Percentiles rank a stretch among this genome's conserved stretches.
phyloP scores from a whole-genome alignment of 2,888 invertebrate genomes.

The Mimumesa dahlbomi region DNA sequence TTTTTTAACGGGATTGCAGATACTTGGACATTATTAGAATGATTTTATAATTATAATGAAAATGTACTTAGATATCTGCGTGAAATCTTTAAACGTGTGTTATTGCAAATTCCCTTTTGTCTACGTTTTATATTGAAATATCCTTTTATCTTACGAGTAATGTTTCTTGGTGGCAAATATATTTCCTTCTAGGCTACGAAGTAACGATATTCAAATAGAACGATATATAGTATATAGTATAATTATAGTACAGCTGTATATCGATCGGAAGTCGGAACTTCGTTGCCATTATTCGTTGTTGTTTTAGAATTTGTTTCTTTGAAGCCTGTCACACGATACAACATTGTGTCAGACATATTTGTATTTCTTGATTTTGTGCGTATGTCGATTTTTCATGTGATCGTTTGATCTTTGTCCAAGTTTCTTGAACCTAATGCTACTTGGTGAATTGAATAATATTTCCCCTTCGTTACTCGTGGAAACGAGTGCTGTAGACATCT shows the following conservation, averaged over 20 bases:
- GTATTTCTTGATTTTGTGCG: too few species aligned
- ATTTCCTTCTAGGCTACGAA: slow-evolving; percentile 44
- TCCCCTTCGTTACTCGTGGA: neutral
- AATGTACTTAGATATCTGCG: slow-evolving; percentile 38
- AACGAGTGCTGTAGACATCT: slow-evolving; percentile 19
- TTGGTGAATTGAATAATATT: slow-evolving; percentile 4
- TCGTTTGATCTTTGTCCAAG: neutral
- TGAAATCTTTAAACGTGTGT: slow-evolving; percentile 50
- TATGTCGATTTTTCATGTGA: slow-evolving; percentile 8
- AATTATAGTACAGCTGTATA: too few species aligned
- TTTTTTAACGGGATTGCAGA: too few species aligned
- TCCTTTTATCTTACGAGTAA: slow-evolving; percentile 31
- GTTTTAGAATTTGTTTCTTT: slow-evolving; percentile 2
- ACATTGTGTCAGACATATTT: too few species aligned
- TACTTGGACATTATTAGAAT: too few species aligned
- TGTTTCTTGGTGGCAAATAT: slow-evolving; percentile 18
- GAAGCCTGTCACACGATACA: slow-evolving; percentile 7
- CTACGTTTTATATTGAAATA: slow-evolving; percentile 29
- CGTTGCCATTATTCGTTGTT: slow-evolving; percentile 28
- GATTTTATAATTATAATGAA: too few species aligned
- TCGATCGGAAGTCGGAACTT: slow-evolving; percentile 39
- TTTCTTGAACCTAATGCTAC: slow-evolving; percentile 1
- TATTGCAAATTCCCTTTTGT: slow-evolving; percentile 37
- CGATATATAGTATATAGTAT: too few species aligned
- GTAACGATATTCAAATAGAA: slow-evolving; percentile 35